Percentiles rank a stretch among this genome's conserved stretches.
phyloP scores from a whole-genome alignment of 2,888 invertebrate species.

The Listrodromus nycthemerus region DNA sequence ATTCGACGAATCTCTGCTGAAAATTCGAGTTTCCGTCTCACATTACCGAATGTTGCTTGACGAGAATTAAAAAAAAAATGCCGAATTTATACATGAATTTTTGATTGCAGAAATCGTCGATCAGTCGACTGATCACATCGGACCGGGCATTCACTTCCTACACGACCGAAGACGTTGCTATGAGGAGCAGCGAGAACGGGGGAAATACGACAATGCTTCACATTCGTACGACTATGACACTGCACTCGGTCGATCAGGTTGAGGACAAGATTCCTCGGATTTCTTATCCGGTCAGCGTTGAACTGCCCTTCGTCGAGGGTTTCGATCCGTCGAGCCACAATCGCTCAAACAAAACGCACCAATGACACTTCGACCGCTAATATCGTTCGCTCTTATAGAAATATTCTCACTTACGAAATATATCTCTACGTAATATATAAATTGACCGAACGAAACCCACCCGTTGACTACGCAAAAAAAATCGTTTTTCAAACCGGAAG shows the following conservation, averaged over 20 bases:
- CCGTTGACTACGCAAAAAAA: constrained; percentile 46
- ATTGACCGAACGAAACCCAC: constrained; percentile 42
- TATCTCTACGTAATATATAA: too few relatives aligned
- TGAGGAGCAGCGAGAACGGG: constrained; percentile 38
- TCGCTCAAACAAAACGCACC: not conserved
- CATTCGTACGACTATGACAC: constrained; percentile 44
- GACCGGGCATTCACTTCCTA: constrained; percentile 45
- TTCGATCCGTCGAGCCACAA: not conserved
- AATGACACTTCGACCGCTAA: not conserved
- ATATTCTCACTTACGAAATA: too few relatives aligned
- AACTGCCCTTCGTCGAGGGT: constrained; percentile 45
- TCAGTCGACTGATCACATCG: constrained; percentile 50
- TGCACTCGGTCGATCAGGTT: constrained; percentile 29
- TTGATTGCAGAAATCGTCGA: constrained; percentile 58
- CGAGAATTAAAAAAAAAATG: not conserved
- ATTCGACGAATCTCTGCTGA: not conserved
- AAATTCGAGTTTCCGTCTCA: too few relatives aligned
- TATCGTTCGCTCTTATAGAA: too few relatives aligned
- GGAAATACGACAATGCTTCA: constrained; percentile 58
- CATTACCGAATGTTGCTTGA: too few relatives aligned
- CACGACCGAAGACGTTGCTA: constrained; percentile 58
- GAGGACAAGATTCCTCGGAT: constrained; percentile 23
- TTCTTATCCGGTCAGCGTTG: constrained; percentile 37
- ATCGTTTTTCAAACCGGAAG: not conserved
- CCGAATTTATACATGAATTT: not conserved